Percentiles rank a stretch among this genome's conserved stretches.
These are phyloP conservation scores for Acinonyx jubatus DNA, from an alignment of 2,113 vertebrate species.

Conservation along the genomic window DNA sequence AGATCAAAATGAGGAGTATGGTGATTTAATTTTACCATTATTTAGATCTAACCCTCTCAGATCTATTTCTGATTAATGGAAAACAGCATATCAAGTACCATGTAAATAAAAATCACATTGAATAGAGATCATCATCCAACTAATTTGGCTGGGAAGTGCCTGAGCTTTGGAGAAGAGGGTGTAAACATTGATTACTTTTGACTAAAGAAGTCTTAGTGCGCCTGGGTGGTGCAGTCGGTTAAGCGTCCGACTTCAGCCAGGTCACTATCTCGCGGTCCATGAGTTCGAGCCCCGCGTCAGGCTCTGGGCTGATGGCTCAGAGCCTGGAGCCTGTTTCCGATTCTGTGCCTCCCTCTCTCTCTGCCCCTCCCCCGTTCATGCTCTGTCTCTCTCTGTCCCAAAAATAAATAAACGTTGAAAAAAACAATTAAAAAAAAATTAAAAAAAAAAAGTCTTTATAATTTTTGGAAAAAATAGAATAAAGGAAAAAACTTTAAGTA, in stretches of 20 bases:
- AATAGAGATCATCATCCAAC: background rate
- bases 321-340: no score
- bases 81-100: background rate
- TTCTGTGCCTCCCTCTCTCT: no score
- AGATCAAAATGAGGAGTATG: background rate
- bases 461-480: background rate
- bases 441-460: background rate
- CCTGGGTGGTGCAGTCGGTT: no score
- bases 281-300: no score
- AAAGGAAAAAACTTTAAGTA: background rate
- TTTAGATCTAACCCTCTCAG: background rate
- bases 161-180: background rate
- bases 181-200: background rate
- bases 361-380: no score
- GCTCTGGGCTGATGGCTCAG: no score
- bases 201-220: background rate
- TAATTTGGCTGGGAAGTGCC: background rate
- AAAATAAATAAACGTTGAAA: no score
- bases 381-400: no score
- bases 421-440: background rate
- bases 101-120: background rate
- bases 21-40: background rate
- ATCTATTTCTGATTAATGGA: background rate
- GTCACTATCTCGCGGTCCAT: no score
- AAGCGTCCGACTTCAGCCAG: no score